Evolutionary conservation across 2,797 vertebrate genomes (phyloP).

Genomic region (Coregonus sp.): DNA sequence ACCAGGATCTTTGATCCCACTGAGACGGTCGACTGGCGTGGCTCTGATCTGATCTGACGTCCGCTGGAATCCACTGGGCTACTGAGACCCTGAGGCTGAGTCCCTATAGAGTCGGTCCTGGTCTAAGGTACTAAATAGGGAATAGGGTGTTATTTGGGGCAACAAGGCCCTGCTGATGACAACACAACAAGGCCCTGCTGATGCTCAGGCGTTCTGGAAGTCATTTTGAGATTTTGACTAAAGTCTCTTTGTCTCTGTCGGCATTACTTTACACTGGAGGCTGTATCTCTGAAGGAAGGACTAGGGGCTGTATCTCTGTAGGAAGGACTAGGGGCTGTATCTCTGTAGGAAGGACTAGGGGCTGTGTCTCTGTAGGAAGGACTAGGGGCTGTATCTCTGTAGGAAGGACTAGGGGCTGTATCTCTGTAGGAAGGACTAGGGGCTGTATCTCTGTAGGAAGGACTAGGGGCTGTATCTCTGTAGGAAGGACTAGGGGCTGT

Average conservation of each 20-base stretch:
- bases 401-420: no score
- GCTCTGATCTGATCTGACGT: slow-evolving; percentile 65
- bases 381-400: no score
- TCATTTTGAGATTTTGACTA: slow-evolving; percentile 77
- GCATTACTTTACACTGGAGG: slow-evolving; percentile 40
- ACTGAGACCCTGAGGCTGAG: slow-evolving; percentile 42
- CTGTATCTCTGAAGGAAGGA: slow-evolving; percentile 54
- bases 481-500: no score
- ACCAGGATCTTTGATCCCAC: slow-evolving; percentile 76
- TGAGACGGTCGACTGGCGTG: slow-evolving; percentile 66
- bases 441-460: no score
- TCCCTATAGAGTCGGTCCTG: neutral
- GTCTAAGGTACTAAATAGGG: neutral
- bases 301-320: slow-evolving; percentile 51
- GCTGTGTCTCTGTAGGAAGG: slow-evolving; percentile 55
- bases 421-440: no score
- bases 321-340: slow-evolving; percentile 40
- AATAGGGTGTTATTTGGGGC: no score
- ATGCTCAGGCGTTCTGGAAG: slow-evolving; percentile 73
- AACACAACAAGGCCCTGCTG: slow-evolving; percentile 2
- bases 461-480: no score
- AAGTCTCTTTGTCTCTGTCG: slow-evolving; percentile 73
- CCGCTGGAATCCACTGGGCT: slow-evolving; percentile 56
- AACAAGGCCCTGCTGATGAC: no score
- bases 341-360: slow-evolving; percentile 44